Evolutionary conservation across 2,113 vertebrate species (phyloP).

Genomic region (Balaeniceps rex): DNA sequence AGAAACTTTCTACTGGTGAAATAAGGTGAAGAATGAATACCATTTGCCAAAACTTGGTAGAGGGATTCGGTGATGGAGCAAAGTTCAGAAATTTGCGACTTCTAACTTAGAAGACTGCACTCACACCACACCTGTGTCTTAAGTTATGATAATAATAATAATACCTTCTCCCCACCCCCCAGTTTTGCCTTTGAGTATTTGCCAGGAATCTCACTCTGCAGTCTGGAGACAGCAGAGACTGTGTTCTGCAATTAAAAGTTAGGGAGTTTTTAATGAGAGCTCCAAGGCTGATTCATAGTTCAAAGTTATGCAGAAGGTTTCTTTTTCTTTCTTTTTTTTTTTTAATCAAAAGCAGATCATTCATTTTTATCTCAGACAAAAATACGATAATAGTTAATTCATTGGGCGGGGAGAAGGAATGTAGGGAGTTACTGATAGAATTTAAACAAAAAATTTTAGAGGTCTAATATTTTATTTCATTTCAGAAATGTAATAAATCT

Average conservation of each 20-base stretch:
- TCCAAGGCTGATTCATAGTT: constrained; percentile 34
- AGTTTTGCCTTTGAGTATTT: constrained; percentile 5
- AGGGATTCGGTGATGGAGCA: background rate
- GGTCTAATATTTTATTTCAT: constrained; percentile 38
- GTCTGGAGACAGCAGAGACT: constrained; percentile 5
- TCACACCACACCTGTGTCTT: background rate
- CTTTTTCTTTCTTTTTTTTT: background rate
- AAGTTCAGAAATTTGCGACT: background rate
- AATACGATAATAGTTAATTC: constrained; percentile 25
- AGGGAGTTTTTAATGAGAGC: constrained; percentile 49
- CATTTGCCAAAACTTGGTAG: background rate
- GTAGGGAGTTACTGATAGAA: background rate
- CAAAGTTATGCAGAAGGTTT: constrained; percentile 34
- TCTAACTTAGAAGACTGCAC: background rate
- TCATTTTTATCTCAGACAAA: constrained; percentile 49
- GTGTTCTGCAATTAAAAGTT: constrained; percentile 38
- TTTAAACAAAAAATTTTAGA: background rate
- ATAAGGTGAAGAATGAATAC: background rate
- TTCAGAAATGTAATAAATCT: constrained; percentile 39
- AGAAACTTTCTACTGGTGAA: background rate
- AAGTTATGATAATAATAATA: background rate
- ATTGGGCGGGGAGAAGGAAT: background rate
- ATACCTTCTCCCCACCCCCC: background rate
- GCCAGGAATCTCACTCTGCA: background rate
- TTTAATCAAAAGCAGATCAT: constrained; percentile 41